Base-by-base conservation (phyloP, 2,797 vertebrate species). In the Gephyroberyx darwinii region DNA sequence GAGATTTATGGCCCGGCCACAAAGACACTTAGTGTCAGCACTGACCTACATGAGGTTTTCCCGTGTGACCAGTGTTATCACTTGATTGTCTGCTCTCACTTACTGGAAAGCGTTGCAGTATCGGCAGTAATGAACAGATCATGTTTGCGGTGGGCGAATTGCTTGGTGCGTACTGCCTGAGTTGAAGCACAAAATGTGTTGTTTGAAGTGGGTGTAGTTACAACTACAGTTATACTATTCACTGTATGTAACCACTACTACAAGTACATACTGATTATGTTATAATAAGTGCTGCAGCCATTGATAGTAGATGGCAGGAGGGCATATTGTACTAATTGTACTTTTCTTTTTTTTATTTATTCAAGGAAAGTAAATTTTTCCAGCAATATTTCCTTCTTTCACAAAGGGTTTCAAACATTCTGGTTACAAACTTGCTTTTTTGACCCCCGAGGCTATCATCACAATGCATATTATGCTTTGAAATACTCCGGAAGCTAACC, bases 1-100 rank as follows among this genome's bases (percentile, higher is more conserved):
- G 41, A 56, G 79, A 86, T 86, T 87, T 69, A 84, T 80, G 56
- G 50, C 20, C 7, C 1, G 52, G 60, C 71, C 69, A 51, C 35
- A 3, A 43, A 71, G 57, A 37, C 1, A 65, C 19, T 71, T 54
- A 4, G 53, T 47, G 65, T 76, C 70, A 30, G 57, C 22, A 3
- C 60, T 52, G 59, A 74, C 68, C 58, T 14, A n/a, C 8, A 5
- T 37, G 5, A 2, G 19, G 16, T 85, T 62, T 26, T 30, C 39
- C 14, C 39, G 9, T 20, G 35, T 20, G 56, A 12, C 39, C 43
- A 5, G 43, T 16, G 14, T 5, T 45, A 45, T 45, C 43, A 45
- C 43, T 43, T 5, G 4, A 53, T 60, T 14, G 17, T 63, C 52
- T 77, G 63, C 73, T 84, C 80, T 78, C 50, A 64, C 52, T 75